phyloP scores from a whole-genome alignment of 92 coral and sea anemone species.

The Palythoa grandiflora region DNA sequence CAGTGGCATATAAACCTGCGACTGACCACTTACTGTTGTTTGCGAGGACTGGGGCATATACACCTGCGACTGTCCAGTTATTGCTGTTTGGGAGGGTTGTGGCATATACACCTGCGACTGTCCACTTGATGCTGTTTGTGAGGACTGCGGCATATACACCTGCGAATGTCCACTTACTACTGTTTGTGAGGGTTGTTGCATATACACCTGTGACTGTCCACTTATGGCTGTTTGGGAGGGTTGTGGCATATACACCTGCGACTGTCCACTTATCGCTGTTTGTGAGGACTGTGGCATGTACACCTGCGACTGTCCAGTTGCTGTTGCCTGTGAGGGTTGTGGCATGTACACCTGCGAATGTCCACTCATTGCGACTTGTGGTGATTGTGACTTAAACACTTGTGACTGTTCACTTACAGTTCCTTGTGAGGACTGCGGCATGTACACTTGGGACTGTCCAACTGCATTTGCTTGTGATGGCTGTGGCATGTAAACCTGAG shows the following conservation, averaged over 20 bases:
- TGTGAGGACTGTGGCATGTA: slow-evolving; percentile 1
- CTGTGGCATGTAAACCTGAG: slow-evolving; percentile 30
- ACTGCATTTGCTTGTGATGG: not conserved
- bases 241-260: not conserved
- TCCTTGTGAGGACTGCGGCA: slow-evolving; percentile 8
- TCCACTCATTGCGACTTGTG: not conserved
- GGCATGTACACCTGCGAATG: slow-evolving; percentile 26
- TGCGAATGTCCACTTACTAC: not conserved
- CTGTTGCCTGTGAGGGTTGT: slow-evolving; percentile 6
- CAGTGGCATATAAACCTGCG: slow-evolving; percentile 20
- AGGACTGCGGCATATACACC: not conserved
- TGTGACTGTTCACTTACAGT: not conserved
- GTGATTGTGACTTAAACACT: slow-evolving; percentile 30
- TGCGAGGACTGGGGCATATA: not conserved
- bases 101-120: slow-evolving; percentile 26
- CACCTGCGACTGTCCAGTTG: not conserved
- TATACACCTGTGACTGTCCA: not conserved
- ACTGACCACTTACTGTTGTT: slow-evolving; percentile 18
- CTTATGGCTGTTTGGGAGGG: not conserved
- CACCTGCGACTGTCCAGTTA: not conserved
- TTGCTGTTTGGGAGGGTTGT: slow-evolving; percentile 12
- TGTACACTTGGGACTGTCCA: slow-evolving; percentile 23
- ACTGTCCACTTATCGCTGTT: not conserved
- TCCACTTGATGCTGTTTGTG: not conserved
- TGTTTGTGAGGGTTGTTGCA: not conserved